Evolutionary conservation across 2,797 vertebrate genomes (phyloP), one percentile per base, ranked within the genome.

Genomic region (Anguilla anguilla): DNA sequence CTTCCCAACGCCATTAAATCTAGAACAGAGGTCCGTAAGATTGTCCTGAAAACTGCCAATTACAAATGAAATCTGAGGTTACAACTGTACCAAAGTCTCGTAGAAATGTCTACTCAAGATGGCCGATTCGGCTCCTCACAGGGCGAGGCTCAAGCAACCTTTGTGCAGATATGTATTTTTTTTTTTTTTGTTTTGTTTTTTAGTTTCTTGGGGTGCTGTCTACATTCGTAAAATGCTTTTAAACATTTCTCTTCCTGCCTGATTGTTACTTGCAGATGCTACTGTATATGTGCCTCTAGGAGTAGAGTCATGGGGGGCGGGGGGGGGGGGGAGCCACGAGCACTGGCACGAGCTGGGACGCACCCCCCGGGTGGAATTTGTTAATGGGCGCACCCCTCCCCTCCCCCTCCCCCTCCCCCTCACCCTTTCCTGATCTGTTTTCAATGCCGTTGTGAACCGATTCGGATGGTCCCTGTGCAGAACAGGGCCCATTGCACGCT

Each of bases 21-120:
- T 19, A 83, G 22, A 69, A 17, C 31, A 2, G 15, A 39, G 72
- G 72, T 35, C 31, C 13, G 39, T 35, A 35, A 57, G 6, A 64
- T 10, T 13, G 22, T 64, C 59, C 51, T 46, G n/a, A 83, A 87
- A 84, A 81, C 81, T 17, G 64, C 61, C 61, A 69, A 22, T 69
- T 84, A 22, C 9, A 67, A 46, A 53, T 55, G 31, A 10, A 74
- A 43, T 77, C 10, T 13, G 31, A 35, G 46, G 49, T 55, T 11
- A 74, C 10, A 1, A 10, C 67, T 69, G 67, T 84, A 6, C 19
- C 59, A 87, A 87, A 87, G 81, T 3, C 39, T 72, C n/a, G 6
- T 9, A 51, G 43, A 15, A 19, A 67, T 57, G 39, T 28, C 49
- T 83, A 59, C 39, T n/a, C 69, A 72, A 11, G 7, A 35, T 83